Evolutionary conservation across 2,888 invertebrate genomes (phyloP).

Genomic region (Bugulina stolonifera): DNA sequence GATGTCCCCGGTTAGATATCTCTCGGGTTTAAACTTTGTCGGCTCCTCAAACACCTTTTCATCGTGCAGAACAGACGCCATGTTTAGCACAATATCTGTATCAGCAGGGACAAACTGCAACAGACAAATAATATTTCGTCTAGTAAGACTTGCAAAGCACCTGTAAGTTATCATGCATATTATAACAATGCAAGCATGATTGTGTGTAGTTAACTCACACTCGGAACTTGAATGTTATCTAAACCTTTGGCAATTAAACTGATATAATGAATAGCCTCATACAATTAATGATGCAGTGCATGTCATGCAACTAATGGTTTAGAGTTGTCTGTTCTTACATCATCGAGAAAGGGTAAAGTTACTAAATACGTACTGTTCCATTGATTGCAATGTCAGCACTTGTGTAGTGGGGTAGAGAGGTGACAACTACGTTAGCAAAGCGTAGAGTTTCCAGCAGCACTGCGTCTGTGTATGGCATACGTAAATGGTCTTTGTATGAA

Average conservation of each 20-base stretch:
- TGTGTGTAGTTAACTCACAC: neutral
- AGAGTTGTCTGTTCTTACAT: too few relatives aligned
- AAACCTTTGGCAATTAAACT: too few relatives aligned
- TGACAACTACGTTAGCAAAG: neutral
- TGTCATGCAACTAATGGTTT: too few relatives aligned
- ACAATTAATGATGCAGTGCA: too few relatives aligned
- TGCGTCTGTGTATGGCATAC: conserved; percentile 1
- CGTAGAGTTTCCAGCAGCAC: neutral
- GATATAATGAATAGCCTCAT: too few relatives aligned
- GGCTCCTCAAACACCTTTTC: conserved; percentile 9
- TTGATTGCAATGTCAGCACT: neutral
- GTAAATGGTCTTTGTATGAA: neutral
- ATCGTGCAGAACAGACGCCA: conserved; percentile 17
- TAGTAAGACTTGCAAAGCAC: neutral
- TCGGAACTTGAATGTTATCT: too few relatives aligned
- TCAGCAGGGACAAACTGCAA: neutral
- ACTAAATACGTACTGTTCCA: neutral
- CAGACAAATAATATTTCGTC: neutral
- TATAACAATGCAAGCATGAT: neutral
- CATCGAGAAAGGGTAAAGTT: too few relatives aligned
- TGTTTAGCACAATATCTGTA: neutral
- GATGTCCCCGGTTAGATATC: conserved; percentile 4
- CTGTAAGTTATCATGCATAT: neutral
- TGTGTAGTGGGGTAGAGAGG: conserved; percentile 6
- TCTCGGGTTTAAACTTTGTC: conserved; percentile 18